These are phyloP conservation scores for Apogon hyalosoma DNA, from an alignment of 2,797 vertebrate species.

Conservation along the genomic window DNA sequence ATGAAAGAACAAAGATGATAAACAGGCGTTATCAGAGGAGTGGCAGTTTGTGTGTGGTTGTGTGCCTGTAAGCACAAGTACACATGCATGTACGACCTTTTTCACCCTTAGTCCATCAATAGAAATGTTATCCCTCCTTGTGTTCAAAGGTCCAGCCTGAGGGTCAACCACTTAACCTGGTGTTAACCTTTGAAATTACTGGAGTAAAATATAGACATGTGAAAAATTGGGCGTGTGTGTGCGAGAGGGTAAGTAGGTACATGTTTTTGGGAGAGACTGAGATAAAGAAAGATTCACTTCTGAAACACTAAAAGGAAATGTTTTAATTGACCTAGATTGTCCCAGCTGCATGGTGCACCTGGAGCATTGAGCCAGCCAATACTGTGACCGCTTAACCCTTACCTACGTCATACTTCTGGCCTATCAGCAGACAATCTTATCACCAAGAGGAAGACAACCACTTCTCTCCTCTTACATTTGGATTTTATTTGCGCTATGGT, in stretches of 20 bases:
- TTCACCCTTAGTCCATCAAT: slow-evolving; percentile 61
- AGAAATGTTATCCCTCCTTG: slow-evolving; percentile 63
- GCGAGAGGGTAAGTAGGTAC: neutral
- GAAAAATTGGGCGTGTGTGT: slow-evolving; percentile 26
- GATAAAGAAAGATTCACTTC: slow-evolving; percentile 34
- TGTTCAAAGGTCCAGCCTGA: slow-evolving; percentile 46
- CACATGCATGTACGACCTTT: slow-evolving; percentile 54
- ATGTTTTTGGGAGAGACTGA: slow-evolving; percentile 22
- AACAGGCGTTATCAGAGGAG: slow-evolving; percentile 56
- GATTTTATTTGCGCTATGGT: slow-evolving; percentile 33
- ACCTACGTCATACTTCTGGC: slow-evolving; percentile 44
- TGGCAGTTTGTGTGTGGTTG: slow-evolving; percentile 28
- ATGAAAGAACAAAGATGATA: slow-evolving; percentile 63
- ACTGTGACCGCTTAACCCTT: slow-evolving; percentile 54
- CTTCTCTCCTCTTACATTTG: slow-evolving; percentile 39
- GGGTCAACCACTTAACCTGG: slow-evolving; percentile 75
- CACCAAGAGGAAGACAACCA: slow-evolving; percentile 31
- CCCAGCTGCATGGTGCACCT: slow-evolving; percentile 60
- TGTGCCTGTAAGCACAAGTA: slow-evolving; percentile 36
- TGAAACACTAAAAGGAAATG: slow-evolving; percentile 43
- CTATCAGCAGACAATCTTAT: slow-evolving; percentile 75
- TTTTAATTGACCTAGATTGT: slow-evolving; percentile 56
- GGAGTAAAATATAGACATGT: slow-evolving; percentile 61
- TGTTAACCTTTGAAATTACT: slow-evolving; percentile 69
- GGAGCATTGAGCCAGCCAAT: slow-evolving; percentile 51